Percentiles rank a stretch among this genome's conserved stretches.
Conservation (phyloP, 2,888 invertebrate genomes). For the Adineta ricciae region DNA sequence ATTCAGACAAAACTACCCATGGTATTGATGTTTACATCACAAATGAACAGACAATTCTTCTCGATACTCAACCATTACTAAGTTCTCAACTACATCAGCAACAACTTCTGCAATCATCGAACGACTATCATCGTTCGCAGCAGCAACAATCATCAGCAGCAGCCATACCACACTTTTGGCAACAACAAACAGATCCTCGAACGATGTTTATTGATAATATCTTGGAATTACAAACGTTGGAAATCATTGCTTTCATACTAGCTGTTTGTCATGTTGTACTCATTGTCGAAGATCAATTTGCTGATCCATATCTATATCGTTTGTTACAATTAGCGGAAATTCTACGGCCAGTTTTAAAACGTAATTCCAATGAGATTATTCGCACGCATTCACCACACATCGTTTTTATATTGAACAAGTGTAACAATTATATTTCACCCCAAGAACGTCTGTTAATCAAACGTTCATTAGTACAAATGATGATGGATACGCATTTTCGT, state of each 20-base stretch:
- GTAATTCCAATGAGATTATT: not conserved
- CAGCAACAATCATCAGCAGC: not conserved
- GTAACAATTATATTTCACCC: conserved; percentile 6
- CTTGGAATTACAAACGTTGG: conserved; percentile 59
- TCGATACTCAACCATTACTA: conserved; percentile 64
- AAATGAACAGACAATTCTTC: conserved; percentile 65
- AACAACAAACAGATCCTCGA: not conserved
- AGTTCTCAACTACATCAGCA: conserved; percentile 11
- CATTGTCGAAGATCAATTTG: conserved; percentile 76
- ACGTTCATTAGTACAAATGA: not conserved
- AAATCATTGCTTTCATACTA: conserved; percentile 70
- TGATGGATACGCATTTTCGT: not conserved
- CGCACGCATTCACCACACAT: conserved; percentile 4
- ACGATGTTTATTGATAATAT: conserved; percentile 27
- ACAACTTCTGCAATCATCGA: not conserved
- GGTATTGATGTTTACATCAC: conserved; percentile 67
- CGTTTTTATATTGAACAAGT: conserved; percentile 5
- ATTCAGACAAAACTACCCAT: conserved; percentile 63
- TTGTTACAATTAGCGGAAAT: conserved; percentile 12
- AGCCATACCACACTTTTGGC: not conserved
- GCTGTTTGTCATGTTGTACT: conserved; percentile 80
- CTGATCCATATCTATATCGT: conserved; percentile 61
- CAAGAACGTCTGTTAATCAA: conserved; percentile 13
- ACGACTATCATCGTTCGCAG: not conserved
- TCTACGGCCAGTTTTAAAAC: not conserved